Evolutionary conservation across 1,140 invertebrate genomes (phyloP), one percentile per base, ranked within the genome.

Genomic region (Pinna nobilis): DNA sequence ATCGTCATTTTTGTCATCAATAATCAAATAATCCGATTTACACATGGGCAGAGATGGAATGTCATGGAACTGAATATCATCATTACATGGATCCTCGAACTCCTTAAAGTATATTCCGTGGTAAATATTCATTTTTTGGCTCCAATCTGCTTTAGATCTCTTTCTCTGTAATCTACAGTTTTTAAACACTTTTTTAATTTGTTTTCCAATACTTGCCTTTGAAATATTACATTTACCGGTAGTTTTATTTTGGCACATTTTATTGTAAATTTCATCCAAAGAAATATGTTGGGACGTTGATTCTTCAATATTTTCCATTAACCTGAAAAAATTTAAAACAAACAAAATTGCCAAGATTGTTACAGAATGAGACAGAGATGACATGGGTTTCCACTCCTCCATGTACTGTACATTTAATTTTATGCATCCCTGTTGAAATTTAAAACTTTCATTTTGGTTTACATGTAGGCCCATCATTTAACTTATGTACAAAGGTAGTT

Each of bases 101-200:
- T 9, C 18, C 32, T 60, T 20, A 13, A 13, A 37, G 11, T 15
- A 33, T 37, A 37, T 33, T 25, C 30, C 30, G 23, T 60, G 13
- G 9, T 60, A 37, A 11, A 35, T 39, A 20, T 11, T 60, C 30
- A 35, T 20, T 18, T 37, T 35, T 37, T 60, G 15, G 23, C 32
- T 60, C 57, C 33, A 28, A 6, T 28, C 53, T 30, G 25, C 25
- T 33, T 57, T 57, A 28, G 3, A 20, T 57, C 53, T 57, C 25
- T 9, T 28, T 57, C 6, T 57, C 1, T 57, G 25, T 57, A 33
- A 23, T 30, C n/a, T 30, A 1, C 25, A 9, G 11, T 57, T 23
- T 13, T 57, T 57, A 28, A 57, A 57, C 5, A 23, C 15, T 33
- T 57, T 57, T 33, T 57, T 57, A 30, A 57, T 33, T 57, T 57